Base-by-base conservation (phyloP, 2,888 invertebrate species). In the Mythimna pallens region DNA sequence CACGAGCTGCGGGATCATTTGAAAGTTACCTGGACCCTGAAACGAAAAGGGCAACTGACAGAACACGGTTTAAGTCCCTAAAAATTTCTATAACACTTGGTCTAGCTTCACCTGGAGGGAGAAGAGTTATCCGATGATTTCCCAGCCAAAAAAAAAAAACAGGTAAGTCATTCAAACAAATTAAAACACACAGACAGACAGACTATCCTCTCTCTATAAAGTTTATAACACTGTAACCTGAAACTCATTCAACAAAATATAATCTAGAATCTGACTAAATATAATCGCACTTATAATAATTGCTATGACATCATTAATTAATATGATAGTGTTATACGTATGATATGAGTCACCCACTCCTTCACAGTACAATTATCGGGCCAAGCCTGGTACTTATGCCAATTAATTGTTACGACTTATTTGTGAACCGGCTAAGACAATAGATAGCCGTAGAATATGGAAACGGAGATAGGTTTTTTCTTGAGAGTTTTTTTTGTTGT, bases 391-490 rank as follows among this genome's bases (percentile, higher is more conserved):
- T 90, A 92, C 90, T 93, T 93, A 94, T 88, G 86, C 87, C 94
- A 93, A 94, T 95, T 95, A 94, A 95, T 94, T 92, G 94, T 93
- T 92, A 92, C 88, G 89, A 89, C 91, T 91, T 90, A 88, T 84
- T 87, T 82, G 81, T 91, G 93, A 86, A 88, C 79, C 87, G 62
- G 77, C 78, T 76, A 76, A 82, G 84, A 77, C 73, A 76, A 75
- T 86, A 90, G 89, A 92, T 69, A 81, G 84, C 78, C 82, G 77
- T 74, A 81, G 76, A 71, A 73, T 79, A 76, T 73, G 70, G 61
- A 80, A 80, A 75, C 62, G 12, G n/a, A 55, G 58, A 66, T 54
- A 7, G 50, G 6, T 30, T 64, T 59, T 70, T 65, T 67, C 8
- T 59, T 50, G 6, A 1, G 2, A 8, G n/a, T 5, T 36, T 63